Conservation (phyloP, 2,113 vertebrate species). For the Lepidiolamprologus cunningtoni region DNA sequence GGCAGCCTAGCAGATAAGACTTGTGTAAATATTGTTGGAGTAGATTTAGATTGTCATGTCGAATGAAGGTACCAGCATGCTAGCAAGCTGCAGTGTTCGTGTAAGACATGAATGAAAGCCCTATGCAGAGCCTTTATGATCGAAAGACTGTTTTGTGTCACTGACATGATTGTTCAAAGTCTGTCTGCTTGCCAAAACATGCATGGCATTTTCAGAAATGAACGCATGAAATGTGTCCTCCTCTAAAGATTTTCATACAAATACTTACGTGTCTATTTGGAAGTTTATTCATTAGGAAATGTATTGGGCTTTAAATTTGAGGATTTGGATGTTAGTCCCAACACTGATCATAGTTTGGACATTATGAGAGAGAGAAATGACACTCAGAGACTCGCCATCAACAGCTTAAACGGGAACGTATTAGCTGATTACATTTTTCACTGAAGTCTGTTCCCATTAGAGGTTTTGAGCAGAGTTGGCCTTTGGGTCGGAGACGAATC, state of each 20-base stretch:
- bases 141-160: slow-evolving; percentile 33
- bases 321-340: background rate
- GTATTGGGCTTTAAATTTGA: background rate
- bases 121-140: background rate
- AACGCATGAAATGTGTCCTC: background rate
- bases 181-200: slow-evolving; percentile 42
- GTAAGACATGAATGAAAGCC: slow-evolving; percentile 24
- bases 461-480: background rate
- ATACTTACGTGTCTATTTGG: background rate
- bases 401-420: background rate
- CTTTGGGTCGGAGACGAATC: rapidly evolving
- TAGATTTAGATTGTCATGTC: slow-evolving; percentile 39
- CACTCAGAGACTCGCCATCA: background rate
- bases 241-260: background rate
- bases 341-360: background rate
- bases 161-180: slow-evolving; percentile 33
- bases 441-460: background rate
- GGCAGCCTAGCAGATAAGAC: slow-evolving; percentile 45
- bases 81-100: background rate
- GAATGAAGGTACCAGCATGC: slow-evolving; percentile 57
- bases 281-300: background rate
- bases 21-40: slow-evolving; percentile 47
- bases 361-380: background rate
- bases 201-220: slow-evolving; percentile 22
- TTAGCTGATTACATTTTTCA: too few relatives aligned